Evolutionary conservation across 2,888 invertebrate genomes (phyloP).

Genomic region (Drosophila nr. medialis): DNA sequence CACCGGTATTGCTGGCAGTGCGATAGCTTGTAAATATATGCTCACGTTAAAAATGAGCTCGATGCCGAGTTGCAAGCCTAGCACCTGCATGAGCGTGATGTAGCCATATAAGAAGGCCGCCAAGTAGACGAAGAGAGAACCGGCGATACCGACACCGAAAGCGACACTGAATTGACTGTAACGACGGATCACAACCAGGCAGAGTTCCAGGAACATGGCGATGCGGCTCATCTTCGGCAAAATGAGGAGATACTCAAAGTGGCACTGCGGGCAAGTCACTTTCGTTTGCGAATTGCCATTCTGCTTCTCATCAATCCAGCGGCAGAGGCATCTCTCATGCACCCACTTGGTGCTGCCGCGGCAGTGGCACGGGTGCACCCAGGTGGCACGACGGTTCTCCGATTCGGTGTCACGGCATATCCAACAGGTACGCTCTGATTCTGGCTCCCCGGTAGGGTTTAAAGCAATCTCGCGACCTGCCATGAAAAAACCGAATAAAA

Average conservation of each 20-base stretch:
- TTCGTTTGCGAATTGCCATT: constrained; percentile 93
- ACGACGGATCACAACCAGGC: constrained; percentile 94
- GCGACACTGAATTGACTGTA: constrained; percentile 97
- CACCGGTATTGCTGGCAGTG: too few relatives aligned
- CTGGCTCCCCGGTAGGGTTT: not conserved
- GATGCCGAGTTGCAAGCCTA: too few relatives aligned
- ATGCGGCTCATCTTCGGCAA: constrained; percentile 95
- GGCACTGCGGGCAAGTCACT: constrained; percentile 95
- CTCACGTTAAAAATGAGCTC: too few relatives aligned
- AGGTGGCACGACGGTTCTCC: constrained; percentile 93
- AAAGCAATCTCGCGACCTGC: constrained; percentile 2
- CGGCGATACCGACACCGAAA: constrained; percentile 85
- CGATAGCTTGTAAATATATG: too few relatives aligned
- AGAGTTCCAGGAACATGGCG: constrained; percentile 92
- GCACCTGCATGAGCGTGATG: too few relatives aligned
- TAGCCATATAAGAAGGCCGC: too few relatives aligned
- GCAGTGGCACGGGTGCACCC: constrained; percentile 98
- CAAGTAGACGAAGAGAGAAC: too few relatives aligned
- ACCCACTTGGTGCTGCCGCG: constrained; percentile 98
- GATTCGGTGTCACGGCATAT: constrained; percentile 98
- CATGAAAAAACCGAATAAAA: constrained; percentile 11
- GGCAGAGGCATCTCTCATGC: constrained; percentile 96
- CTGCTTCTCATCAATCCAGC: constrained; percentile 99
- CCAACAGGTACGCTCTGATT: constrained; percentile 91
- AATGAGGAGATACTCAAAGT: constrained; percentile 96